Conservation (phyloP, 2,888 invertebrate species). For the Odontocerum albicorne region DNA sequence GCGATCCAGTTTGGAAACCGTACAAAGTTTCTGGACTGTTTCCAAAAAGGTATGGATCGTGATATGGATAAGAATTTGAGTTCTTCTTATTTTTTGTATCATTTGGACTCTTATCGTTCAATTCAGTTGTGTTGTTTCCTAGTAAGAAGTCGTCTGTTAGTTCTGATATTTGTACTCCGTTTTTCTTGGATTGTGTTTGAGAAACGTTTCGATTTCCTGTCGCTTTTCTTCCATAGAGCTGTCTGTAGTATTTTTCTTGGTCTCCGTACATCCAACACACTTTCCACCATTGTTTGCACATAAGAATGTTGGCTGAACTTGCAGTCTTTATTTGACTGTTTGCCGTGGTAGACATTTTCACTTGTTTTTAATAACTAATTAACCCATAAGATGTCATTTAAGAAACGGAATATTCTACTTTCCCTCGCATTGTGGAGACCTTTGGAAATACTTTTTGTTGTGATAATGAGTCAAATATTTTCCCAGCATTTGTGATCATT, state of each 20-base stretch:
- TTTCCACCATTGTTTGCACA: slow-evolving; percentile 89
- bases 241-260: slow-evolving; percentile 82
- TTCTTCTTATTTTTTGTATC: slow-evolving; percentile 40
- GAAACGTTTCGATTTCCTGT: slow-evolving; percentile 45
- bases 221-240: slow-evolving; percentile 71
- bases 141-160: slow-evolving; percentile 53
- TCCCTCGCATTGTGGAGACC: no score
- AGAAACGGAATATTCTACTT: no score
- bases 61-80: slow-evolving; percentile 22
- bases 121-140: slow-evolving; percentile 37
- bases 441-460: no score
- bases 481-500: no score
- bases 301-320: slow-evolving; percentile 71
- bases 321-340: slow-evolving; percentile 56
- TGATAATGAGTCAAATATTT: no score
- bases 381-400: no score
- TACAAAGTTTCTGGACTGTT: slow-evolving; percentile 50
- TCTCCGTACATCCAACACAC: slow-evolving; percentile 87
- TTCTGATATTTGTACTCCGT: slow-evolving; percentile 57
- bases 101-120: slow-evolving; percentile 4
- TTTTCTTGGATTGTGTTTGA: slow-evolving; percentile 48
- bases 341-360: slow-evolving; percentile 55
- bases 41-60: slow-evolving; percentile 41
- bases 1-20: slow-evolving; percentile 46
- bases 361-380: no score